Evolutionary conservation across 2,113 vertebrate species (phyloP).

Genomic region (Nesogale talazaci): DNA sequence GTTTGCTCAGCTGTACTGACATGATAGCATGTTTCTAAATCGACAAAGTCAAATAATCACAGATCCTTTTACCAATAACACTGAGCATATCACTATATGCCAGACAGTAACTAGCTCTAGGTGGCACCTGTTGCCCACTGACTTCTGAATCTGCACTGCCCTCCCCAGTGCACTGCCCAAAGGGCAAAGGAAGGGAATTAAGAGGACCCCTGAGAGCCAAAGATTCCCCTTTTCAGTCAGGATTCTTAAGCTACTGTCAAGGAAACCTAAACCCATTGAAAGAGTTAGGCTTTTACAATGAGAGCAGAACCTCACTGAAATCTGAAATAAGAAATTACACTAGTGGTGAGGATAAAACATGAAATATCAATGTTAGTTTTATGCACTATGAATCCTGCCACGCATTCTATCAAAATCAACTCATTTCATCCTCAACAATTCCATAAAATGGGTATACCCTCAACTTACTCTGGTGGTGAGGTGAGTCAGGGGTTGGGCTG

Average conservation of each 20-base stretch:
- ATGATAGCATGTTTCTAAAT: not conserved
- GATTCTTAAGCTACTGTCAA: not conserved
- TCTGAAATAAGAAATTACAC: slow-evolving; percentile 7
- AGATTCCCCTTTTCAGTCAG: not conserved
- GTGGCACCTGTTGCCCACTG: not conserved
- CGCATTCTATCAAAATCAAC: not conserved
- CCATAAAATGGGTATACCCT: too few relatives aligned
- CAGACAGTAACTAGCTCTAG: not conserved
- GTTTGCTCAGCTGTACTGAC: not conserved
- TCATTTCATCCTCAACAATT: not conserved
- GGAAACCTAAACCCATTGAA: not conserved
- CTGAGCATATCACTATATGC: not conserved
- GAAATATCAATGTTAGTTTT: not conserved
- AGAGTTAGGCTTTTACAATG: not conserved
- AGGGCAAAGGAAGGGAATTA: not conserved
- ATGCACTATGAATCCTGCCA: not conserved
- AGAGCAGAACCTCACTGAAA: slow-evolving; percentile 17
- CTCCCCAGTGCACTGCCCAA: not conserved
- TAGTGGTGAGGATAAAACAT: not conserved
- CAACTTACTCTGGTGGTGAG: too few relatives aligned
- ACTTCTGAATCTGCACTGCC: not conserved
- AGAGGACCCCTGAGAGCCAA: not conserved
- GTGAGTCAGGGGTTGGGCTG: too few relatives aligned
- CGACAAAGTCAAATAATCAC: slow-evolving; percentile 16
- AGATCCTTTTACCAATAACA: not conserved